Conservation (phyloP, 2,888 invertebrate genomes). For the Tiliacea aurago region DNA sequence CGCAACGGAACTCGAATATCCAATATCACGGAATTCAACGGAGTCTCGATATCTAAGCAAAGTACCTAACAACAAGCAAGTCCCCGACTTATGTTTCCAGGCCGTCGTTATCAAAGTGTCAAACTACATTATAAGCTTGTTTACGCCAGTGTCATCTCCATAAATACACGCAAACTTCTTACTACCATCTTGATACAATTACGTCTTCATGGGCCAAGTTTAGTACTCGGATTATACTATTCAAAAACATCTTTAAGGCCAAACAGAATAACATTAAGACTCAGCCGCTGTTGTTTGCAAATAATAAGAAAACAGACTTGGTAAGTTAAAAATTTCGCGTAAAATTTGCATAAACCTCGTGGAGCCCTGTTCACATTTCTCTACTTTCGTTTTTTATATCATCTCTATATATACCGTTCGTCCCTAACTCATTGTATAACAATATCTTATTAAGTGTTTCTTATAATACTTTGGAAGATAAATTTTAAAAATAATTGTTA, state of each 20-base stretch:
- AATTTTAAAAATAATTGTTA: slow-evolving; percentile 59
- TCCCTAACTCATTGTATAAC: slow-evolving; percentile 80
- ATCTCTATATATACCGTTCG: slow-evolving; percentile 77
- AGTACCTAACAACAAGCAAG: slow-evolving; percentile 38
- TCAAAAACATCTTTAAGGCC: slow-evolving; percentile 72
- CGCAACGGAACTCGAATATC: slow-evolving; percentile 49
- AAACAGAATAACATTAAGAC: slow-evolving; percentile 78
- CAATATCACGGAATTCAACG: slow-evolving; percentile 38
- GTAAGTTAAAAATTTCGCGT: slow-evolving; percentile 85
- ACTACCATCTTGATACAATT: slow-evolving; percentile 68
- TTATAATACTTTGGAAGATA: slow-evolving; percentile 57
- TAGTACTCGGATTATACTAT: slow-evolving; percentile 70
- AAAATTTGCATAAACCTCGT: slow-evolving; percentile 88
- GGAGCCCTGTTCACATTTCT: slow-evolving; percentile 80
- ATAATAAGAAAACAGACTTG: slow-evolving; percentile 86
- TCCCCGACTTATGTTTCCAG: slow-evolving; percentile 43
- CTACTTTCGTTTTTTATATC: slow-evolving; percentile 82
- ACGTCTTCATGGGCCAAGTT: slow-evolving; percentile 72
- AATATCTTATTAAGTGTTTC: slow-evolving; percentile 71
- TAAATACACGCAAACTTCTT: slow-evolving; percentile 63
- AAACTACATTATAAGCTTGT: slow-evolving; percentile 64
- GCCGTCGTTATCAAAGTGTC: slow-evolving; percentile 61
- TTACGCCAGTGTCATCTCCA: slow-evolving; percentile 59
- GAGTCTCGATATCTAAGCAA: slow-evolving; percentile 35
- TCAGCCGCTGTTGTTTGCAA: slow-evolving; percentile 83